These are phyloP conservation scores for Crocidura indochinensis DNA, from an alignment of 2,797 vertebrate genomes.

Conservation along the genomic window DNA sequence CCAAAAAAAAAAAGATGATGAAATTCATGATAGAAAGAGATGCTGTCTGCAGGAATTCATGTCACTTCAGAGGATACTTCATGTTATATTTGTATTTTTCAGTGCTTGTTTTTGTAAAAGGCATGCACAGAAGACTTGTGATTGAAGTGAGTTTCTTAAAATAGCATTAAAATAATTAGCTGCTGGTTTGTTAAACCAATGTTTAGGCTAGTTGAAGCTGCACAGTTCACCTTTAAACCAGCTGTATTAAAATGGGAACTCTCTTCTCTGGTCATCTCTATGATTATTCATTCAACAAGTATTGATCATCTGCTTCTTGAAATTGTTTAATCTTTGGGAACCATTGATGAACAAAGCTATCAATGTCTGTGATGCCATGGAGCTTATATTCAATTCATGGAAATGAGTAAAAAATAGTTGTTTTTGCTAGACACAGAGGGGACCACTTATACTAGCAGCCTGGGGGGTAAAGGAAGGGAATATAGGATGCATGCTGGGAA, in stretches of 20 bases:
- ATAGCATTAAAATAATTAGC: conserved; percentile 11
- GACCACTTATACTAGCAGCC: too few relatives aligned
- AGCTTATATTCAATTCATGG: not conserved
- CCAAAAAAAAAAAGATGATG: not conserved
- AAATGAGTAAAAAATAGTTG: not conserved
- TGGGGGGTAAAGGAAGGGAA: too few relatives aligned
- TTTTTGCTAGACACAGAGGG: not conserved
- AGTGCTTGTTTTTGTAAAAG: conserved; percentile 65
- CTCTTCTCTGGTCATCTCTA: not conserved
- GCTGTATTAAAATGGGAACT: not conserved
- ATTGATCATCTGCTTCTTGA: not conserved
- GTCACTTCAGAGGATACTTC: conserved; percentile 26
- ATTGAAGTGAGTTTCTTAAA: conserved; percentile 60
- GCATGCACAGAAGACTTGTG: conserved; percentile 12
- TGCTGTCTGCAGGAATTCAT: not conserved
- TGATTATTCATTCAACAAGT: not conserved
- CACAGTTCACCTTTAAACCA: not conserved
- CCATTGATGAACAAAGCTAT: not conserved
- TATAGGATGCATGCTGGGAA: too few relatives aligned
- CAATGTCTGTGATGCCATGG: not conserved
- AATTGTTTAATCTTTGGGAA: not conserved
- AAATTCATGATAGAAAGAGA: not conserved
- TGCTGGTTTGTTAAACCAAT: conserved; percentile 35
- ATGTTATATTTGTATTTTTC: conserved; percentile 64
- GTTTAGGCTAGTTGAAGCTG: not conserved